A percentile compares a stretch with the other conserved stretches of the same genome.
Evolutionary conservation across 2,888 invertebrate genomes (phyloP).

Genomic region (Trissolcus japonicus): DNA sequence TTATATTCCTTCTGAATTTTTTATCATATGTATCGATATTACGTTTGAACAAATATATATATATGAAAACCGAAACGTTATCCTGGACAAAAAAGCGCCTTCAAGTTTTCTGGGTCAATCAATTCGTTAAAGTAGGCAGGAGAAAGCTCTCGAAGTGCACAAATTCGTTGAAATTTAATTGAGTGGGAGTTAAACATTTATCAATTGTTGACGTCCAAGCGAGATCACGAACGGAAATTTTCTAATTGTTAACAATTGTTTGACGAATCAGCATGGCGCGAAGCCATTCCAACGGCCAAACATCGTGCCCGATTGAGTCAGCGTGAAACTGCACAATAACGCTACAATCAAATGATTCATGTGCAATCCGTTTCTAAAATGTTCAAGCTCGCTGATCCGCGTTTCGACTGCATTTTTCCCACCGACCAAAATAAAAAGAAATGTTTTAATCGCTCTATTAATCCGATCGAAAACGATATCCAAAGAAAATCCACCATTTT

Average conservation of each 20-base stretch:
- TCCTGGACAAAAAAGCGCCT: conserved; percentile 3
- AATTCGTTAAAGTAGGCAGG: conserved; percentile 23
- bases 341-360: conserved; percentile 37
- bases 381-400: conserved; percentile 27
- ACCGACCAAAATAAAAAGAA: not conserved
- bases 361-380: conserved; percentile 25
- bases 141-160: conserved; percentile 8
- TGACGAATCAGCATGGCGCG: conserved; percentile 8
- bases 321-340: conserved; percentile 35
- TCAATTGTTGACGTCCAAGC: not conserved
- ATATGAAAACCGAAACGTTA: not conserved
- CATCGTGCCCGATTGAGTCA: conserved; percentile 20
- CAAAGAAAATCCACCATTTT: too few relatives aligned
- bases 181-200: conserved; percentile 6
- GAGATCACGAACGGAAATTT: conserved; percentile 1
- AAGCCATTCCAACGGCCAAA: conserved; percentile 14
- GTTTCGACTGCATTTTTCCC: conserved; percentile 10
- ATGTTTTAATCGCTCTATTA: conserved; percentile 3
- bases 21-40: not conserved
- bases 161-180: conserved; percentile 26
- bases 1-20: not conserved
- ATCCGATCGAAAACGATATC: too few relatives aligned
- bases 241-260: conserved; percentile 22
- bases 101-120: conserved; percentile 26
- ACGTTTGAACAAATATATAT: not conserved